Base-by-base conservation (phyloP, 2,113 vertebrate genomes). In the Azemiops feae region DNA sequence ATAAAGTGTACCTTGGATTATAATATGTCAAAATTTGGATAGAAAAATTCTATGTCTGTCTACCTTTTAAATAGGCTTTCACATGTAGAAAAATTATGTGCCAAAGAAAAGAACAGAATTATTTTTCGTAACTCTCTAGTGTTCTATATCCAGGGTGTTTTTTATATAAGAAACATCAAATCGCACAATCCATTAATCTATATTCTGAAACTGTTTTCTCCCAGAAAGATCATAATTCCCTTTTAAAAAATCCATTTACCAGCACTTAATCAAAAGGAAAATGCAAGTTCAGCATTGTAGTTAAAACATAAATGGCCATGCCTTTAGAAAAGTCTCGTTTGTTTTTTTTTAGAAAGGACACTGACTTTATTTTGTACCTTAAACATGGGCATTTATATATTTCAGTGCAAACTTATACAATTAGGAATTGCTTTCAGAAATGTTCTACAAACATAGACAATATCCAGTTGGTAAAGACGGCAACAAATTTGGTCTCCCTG, bases 401-500 rank as follows among this genome's bases (percentile, higher is more conserved):
- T 18, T 52, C 89, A 0, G 0, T 0, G 0, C 1, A 89, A 4
- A 87, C 0, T 64, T 92, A 93, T 91, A 20, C 1, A 69, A 8
- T 8, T 92, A 94, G 74, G 93, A 87, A 92, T 95, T 34, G 95
- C 88, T 50, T 95, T 91, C 23, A 94, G 96, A 96, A 96, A 92
- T 96, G 96, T 91, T 27, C 93, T 74, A 92, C 95, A 96, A 93
- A 95, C 92, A 93, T 60, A 92, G 57, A 87, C 4, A 47, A 64
- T 47, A 93, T 94, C 97, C 96, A 93, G 94, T 87, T 96, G 94
- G 96, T 91, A 96, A 94, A 96, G 95, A 97, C 87, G 4, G 96
- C 96, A 97, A 96, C 96, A 96, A 94, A 96, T 85, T 93, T 97
- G 91, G 94, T 95, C 91, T 97, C 97, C 96, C 97, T 87, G n/a